Percentiles rank a stretch among this genome's conserved stretches.
These are phyloP conservation scores for Carapus acus DNA, from an alignment of 2,797 vertebrate genomes.

Conservation along the genomic window DNA sequence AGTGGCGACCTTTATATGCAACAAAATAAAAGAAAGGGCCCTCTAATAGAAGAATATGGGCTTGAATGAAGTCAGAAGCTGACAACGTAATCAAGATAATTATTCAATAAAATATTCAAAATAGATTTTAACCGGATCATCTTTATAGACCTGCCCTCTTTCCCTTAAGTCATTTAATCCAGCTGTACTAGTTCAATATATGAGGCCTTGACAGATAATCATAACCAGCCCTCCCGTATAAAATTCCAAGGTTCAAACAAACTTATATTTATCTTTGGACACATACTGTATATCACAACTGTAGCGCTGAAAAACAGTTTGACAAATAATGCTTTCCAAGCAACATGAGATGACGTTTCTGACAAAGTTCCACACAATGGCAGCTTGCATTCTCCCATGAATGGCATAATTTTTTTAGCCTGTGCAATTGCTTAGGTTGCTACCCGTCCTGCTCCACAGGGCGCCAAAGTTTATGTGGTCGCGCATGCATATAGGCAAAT, in stretches of 20 bases:
- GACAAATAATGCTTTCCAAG: conserved; percentile 45
- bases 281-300: conserved; percentile 24
- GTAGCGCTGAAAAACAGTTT: conserved; percentile 38
- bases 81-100: conserved; percentile 60
- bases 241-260: conserved; percentile 31
- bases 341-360: conserved; percentile 34
- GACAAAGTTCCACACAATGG: conserved; percentile 35
- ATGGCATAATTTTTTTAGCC: conserved; percentile 23
- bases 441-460: conserved; percentile 31
- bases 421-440: conserved; percentile 51
- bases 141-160: conserved; percentile 36
- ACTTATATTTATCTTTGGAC: too few relatives aligned
- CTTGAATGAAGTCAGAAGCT: conserved; percentile 58
- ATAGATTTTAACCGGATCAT: conserved; percentile 40
- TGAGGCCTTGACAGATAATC: conserved; percentile 58
- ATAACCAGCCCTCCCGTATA: conserved; percentile 48
- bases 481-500: conserved; percentile 62
- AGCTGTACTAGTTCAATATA: conserved; percentile 30
- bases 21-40: conserved; percentile 47
- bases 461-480: conserved; percentile 47
- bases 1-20: conserved; percentile 51
- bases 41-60: conserved; percentile 64
- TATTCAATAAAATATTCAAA: conserved; percentile 59
- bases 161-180: conserved; percentile 32
- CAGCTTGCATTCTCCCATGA: conserved; percentile 32